A percentile compares a stretch with the other conserved stretches of the same genome.
These are phyloP conservation scores for human (Homo sapiens) DNA, from an alignment of 2,113 vertebrate species.

Conservation along the genomic window GRCh38 chr12:75157001-75157500, in stretches of 20 bases:
- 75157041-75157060: background rate
- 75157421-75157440: conserved; percentile 5
- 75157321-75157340: background rate
- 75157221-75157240: background rate
- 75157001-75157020: too few relatives aligned
- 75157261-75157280: background rate
- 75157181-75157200: background rate
- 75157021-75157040: background rate
- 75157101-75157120: background rate
- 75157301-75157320: background rate
- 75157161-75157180: background rate
- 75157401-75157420: background rate
- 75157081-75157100: background rate
- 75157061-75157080: background rate
- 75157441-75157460: background rate
- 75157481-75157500: background rate
- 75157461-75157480: background rate
- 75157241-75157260: background rate
- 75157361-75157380: background rate
- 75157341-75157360: background rate
- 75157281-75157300: background rate
- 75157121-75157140: background rate
- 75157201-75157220: background rate
- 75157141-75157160: background rate
- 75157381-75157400: background rate